These are phyloP conservation scores for Nothobranchius kuhntae DNA, from an alignment of 2,113 vertebrate species.

Conservation along the genomic window DNA sequence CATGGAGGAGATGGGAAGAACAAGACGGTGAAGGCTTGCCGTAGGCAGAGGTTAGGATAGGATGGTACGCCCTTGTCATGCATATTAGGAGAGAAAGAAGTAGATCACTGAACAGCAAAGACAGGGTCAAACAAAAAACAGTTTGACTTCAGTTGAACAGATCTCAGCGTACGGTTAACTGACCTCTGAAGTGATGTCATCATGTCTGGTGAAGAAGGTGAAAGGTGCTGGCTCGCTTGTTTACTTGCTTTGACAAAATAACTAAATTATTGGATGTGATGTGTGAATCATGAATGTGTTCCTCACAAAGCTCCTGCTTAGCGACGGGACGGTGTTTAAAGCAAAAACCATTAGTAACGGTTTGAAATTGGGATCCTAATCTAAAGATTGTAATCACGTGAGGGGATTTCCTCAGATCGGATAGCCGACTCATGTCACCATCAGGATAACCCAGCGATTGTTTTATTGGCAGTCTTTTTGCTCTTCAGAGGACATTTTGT, in stretches of 20 bases:
- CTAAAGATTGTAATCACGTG: neutral
- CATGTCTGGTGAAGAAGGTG: neutral
- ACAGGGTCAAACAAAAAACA: slow-evolving; percentile 11
- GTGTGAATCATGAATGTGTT: too few species aligned
- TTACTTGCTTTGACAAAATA: too few species aligned
- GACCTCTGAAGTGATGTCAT: neutral
- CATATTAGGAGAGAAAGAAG: slow-evolving; percentile 36
- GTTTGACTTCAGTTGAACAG: neutral
- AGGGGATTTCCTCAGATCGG: neutral
- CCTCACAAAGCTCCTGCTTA: neutral
- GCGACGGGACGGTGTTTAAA: neutral
- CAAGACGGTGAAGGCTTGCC: slow-evolving; percentile 40
- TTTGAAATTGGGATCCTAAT: neutral
- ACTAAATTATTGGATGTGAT: too few species aligned
- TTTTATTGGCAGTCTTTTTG: neutral
- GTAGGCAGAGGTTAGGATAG: slow-evolving; percentile 23
- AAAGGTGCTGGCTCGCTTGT: too few species aligned
- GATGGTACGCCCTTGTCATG: slow-evolving; percentile 34
- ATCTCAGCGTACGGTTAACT: slow-evolving; percentile 3
- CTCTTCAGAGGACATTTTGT: neutral
- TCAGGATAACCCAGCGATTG: neutral
- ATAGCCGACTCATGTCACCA: neutral
- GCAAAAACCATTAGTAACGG: neutral
- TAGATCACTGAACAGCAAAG: slow-evolving; percentile 27
- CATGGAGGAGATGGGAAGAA: slow-evolving; percentile 17